Conservation (phyloP, 2,113 vertebrate species). For the Coturnix japonica region DNA sequence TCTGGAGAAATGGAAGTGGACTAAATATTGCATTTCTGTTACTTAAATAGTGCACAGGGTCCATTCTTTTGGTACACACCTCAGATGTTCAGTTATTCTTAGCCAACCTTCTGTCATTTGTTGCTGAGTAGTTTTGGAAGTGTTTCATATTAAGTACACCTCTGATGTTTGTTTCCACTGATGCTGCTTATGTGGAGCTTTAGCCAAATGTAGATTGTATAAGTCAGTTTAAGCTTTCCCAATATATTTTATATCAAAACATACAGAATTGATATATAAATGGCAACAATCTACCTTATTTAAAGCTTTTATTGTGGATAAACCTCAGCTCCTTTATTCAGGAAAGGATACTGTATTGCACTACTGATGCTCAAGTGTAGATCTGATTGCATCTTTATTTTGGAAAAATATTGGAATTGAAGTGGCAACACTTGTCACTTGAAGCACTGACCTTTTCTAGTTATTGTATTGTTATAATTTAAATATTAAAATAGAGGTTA, state of each 20-base stretch:
- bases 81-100: slow-evolving; percentile 75
- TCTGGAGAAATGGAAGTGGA: slow-evolving; percentile 93
- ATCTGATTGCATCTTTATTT: slow-evolving; percentile 76
- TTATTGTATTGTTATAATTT: slow-evolving; percentile 79
- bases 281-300: slow-evolving; percentile 78
- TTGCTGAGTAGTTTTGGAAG: slow-evolving; percentile 79
- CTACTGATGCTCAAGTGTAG: slow-evolving; percentile 78
- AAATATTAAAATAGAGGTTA: slow-evolving; percentile 80
- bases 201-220: slow-evolving; percentile 78
- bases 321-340: slow-evolving; percentile 78
- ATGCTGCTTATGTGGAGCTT: slow-evolving; percentile 79
- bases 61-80: slow-evolving; percentile 75
- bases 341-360: slow-evolving; percentile 78
- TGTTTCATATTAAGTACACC: slow-evolving; percentile 76
- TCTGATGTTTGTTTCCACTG: slow-evolving; percentile 75
- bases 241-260: slow-evolving; percentile 78
- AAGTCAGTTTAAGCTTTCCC: slow-evolving; percentile 77
- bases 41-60: slow-evolving; percentile 73
- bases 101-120: slow-evolving; percentile 76
- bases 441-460: slow-evolving; percentile 81
- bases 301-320: slow-evolving; percentile 80
- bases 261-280: slow-evolving; percentile 72
- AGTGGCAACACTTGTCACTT: slow-evolving; percentile 69
- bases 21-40: slow-evolving; percentile 77
- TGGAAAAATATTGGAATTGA: slow-evolving; percentile 72